Evolutionary conservation across 2,888 invertebrate species (phyloP), one percentile per base, ranked within the genome.

Genomic region (Trissoscelio sp.): DNA sequence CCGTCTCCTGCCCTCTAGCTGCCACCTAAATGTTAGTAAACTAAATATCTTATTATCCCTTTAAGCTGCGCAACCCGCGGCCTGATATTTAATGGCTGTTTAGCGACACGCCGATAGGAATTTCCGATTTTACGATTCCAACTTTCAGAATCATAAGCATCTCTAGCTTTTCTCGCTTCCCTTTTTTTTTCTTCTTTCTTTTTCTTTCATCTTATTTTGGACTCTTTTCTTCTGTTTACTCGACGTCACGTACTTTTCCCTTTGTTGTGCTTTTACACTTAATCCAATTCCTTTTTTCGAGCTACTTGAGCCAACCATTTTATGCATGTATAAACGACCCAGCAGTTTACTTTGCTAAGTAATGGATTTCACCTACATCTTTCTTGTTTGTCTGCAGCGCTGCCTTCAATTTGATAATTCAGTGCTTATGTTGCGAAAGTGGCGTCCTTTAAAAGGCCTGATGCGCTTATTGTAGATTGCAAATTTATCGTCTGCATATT

Each of bases 1-100:
- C 85, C 22, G 55, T 69, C 79, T 73, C 79, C 64, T 79, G 46
- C 79, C 79, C 78, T 75, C 77, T 34, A 51, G 84, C 83, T 86
- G 85, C 86, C 86, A 84, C 86, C 85, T 86, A 87, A 88, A 89
- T 88, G 89, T 89, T 89, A 86, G 86, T 88, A 87, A 88, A 89
- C 90, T 90, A 88, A 90, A 90, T 89, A 89, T 89, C 89, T 90
- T 90, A 90, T 89, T 89, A 89, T 88, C 88, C 87, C 85, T 82
- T 87, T 86, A 86, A 88, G 88, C 87, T 83, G 86, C 82, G 83
- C 82, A 82, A 79, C 79, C 48, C 64, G 60, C 80, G 72, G 42
- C 78, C n/a, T 80, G 70, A 77, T 79, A 74, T 72, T 77, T 82
- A 80, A 83, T 79, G 79, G 70, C 64, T 82, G 83, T 80, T 84